A percentile compares a stretch with the other conserved stretches of the same genome.
Conservation (phyloP, 2,888 invertebrate genomes). For the Stenoptilia bipunctidactyla region DNA sequence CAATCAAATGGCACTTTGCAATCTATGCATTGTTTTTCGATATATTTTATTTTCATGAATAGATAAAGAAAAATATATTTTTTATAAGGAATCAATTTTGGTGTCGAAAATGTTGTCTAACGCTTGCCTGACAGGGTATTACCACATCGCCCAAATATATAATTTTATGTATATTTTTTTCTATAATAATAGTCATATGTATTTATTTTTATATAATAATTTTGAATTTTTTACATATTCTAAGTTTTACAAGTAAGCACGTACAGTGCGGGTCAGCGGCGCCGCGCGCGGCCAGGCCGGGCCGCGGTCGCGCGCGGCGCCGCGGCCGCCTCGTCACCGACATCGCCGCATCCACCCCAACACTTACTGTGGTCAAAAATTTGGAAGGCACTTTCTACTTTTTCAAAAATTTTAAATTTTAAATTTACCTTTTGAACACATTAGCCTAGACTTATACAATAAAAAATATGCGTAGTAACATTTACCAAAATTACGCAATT, state of each 20-base stretch:
- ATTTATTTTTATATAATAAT: slow-evolving; percentile 69
- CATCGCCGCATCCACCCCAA: slow-evolving; percentile 71
- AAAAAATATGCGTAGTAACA: slow-evolving; percentile 72
- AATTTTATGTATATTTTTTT: slow-evolving; percentile 63
- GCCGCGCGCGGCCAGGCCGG: slow-evolving; percentile 13
- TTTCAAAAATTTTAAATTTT: slow-evolving; percentile 68
- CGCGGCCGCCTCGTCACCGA: slow-evolving; percentile 27
- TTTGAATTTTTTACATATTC: slow-evolving; percentile 65
- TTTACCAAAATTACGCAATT: slow-evolving; percentile 70
- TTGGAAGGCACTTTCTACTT: slow-evolving; percentile 89
- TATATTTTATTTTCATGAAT: slow-evolving; percentile 27
- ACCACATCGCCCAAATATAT: slow-evolving; percentile 74
- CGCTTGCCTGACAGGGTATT: slow-evolving; percentile 83
- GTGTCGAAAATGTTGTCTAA: slow-evolving; percentile 57
- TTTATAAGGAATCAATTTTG: slow-evolving; percentile 45
- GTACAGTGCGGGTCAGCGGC: slow-evolving; percentile 21
- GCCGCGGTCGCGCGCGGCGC: slow-evolving; percentile 16
- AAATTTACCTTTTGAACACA: slow-evolving; percentile 79
- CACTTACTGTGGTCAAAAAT: slow-evolving; percentile 73
- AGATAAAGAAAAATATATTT: slow-evolving; percentile 32
- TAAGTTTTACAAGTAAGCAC: slow-evolving; percentile 64
- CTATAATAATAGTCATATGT: slow-evolving; percentile 70
- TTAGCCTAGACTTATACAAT: slow-evolving; percentile 77
- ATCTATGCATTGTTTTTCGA: slow-evolving; percentile 55
- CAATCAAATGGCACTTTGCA: slow-evolving; percentile 64